A percentile compares a stretch with the other conserved stretches of the same genome.
These are phyloP conservation scores for human DNA, from an alignment of 2,113 vertebrate genomes.

Conservation along the genomic window GRCh38 chr19:45402001-45402500, in stretches of 20 bases:
- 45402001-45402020: background rate
- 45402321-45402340: too few relatives aligned
- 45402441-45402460: background rate
- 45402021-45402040: background rate
- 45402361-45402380: background rate
- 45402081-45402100: background rate
- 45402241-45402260: background rate
- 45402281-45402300: too few relatives aligned
- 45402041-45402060: background rate
- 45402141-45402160: background rate
- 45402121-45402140: background rate
- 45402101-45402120: background rate
- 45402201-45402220: background rate
- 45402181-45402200: background rate
- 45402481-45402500: background rate
- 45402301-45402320: too few relatives aligned
- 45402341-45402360: too few relatives aligned
- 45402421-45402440: conserved; percentile 52
- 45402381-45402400: background rate
- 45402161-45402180: background rate
- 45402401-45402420: background rate
- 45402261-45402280: too few relatives aligned
- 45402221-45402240: background rate
- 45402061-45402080: background rate
- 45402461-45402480: background rate